Percentiles rank a stretch among this genome's conserved stretches.
Evolutionary conservation across 2,888 invertebrate genomes (phyloP).

Genomic region (Gymnosoma rotundatum): DNA sequence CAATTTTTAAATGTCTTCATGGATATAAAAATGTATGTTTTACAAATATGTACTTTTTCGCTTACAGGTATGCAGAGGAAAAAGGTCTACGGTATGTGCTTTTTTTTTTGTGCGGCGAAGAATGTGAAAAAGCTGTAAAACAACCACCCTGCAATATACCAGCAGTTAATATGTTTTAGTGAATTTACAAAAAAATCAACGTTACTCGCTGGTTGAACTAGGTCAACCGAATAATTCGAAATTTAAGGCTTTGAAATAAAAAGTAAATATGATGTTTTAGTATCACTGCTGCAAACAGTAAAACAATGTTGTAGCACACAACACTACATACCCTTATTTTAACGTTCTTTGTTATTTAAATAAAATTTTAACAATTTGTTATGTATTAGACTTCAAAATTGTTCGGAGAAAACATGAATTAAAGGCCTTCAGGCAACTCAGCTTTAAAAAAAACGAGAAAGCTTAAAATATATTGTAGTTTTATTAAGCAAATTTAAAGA

Average conservation of each 20-base stretch:
- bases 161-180: not conserved
- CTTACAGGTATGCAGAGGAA: not conserved
- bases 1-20: not conserved
- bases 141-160: not conserved
- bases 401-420: not conserved
- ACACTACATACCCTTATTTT: not conserved
- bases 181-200: not conserved
- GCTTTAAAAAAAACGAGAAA: too few species aligned
- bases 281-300: not conserved
- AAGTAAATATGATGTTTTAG: constrained; percentile 4
- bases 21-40: constrained; percentile 4
- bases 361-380: constrained; percentile 16
- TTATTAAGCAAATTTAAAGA: too few species aligned
- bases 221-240: constrained; percentile 66
- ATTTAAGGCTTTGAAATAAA: constrained; percentile 46
- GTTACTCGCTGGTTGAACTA: constrained; percentile 52
- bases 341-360: not conserved
- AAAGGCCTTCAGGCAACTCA: too few species aligned
- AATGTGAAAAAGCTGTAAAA: not conserved
- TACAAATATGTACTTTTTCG: not conserved
- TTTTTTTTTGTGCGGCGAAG: not conserved
- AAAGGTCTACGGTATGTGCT: not conserved
- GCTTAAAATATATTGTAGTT: too few species aligned
- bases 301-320: not conserved
- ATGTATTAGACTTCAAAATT: constrained; percentile 15